Base-by-base conservation (phyloP, 2,113 vertebrate genomes). In the Phocoena sinus region DNA sequence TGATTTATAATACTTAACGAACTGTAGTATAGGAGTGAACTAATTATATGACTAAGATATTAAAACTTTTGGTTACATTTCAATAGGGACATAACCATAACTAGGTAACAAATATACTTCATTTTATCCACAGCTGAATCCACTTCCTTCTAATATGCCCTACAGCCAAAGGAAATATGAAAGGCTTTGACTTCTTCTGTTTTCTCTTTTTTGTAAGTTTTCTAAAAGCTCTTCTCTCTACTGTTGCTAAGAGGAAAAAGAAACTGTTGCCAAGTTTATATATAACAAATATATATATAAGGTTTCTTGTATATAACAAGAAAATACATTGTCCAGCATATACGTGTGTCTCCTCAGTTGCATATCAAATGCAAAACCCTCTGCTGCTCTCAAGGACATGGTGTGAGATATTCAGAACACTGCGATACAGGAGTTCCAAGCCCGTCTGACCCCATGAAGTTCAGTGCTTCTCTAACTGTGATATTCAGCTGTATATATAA, bases 211-310 rank as follows among this genome's bases (percentile, higher is more conserved):
- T 88, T 81, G 97, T 89, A 74, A 92, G 33, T 79, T 94, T 94
- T 93, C 91, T 95, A 97, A 97, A 97, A 97, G 83, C 89, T 98
- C 95, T 98, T 82, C 76, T 98, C 70, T 98, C 93, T 95, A 97
- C 95, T 97, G 97, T 98, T 98, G 96, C 98, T 98, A 98, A 98
- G 97, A 98, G 82, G 86, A 33, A 98, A 98, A 98, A 98, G 92
- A 50, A 71, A 85, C 81, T 1, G 98, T 98, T 99, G 98, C 98
- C 85, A 97, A 94, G 98, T 36, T 36, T 36, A 36, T 36, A 36
- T 36, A 36, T 36, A 36, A 36, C 36, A 36, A 36, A 36, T 36
- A 36, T 36, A 36, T 36, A 36, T 36, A 36, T 36, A 36, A 36
- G 36, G 36, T 36, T 36, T 36, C 36, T 36, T 36, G 36, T 36